Evolutionary conservation across 2,888 invertebrate genomes (phyloP), one percentile per base, ranked within the genome.

Genomic region (Mylabris sibirica): DNA sequence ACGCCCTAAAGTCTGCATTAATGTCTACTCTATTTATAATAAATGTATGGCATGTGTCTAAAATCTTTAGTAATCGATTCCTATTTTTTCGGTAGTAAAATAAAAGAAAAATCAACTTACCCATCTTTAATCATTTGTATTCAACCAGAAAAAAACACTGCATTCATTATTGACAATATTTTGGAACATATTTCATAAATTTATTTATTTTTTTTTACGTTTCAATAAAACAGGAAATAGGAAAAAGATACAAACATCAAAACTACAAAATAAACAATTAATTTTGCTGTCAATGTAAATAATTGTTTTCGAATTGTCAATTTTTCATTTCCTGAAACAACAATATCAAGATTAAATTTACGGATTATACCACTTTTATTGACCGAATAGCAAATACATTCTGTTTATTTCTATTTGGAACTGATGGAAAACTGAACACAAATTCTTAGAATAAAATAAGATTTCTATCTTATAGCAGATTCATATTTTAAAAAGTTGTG

Each of bases 1-100:
- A 69, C 69, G 69, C 64, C 69, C 69, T 69, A 66, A 41, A 69
- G 69, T 69, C 69, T 69, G 66, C 66, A 66, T 69, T 69, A 66
- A 66, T 35, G 69, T 69, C 69, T 69, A 66, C 44, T 64, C 69
- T 69, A 69, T 66, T 66, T 69, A 60, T 66, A 66, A 44, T 44
- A 44, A 44, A 44, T 44, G 17, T 44, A 44, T n/a, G 44, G n/a
- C 44, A 44, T 44, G 12, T 44, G 44, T 44, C 44, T 44, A n/a
- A 6, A 17, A n/a, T 44, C 44, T 44, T 44, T 44, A 17, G 44
- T 44, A 44, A 44, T 44, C n/a, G 44, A 44, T 44, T 11, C 44
- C n/a, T 1, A 1, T 44, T 44, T 44, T 44, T 44, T n/a, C 6
- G 17, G n/a, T 3, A 6, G 17, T 14, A 41, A 12, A 41, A 41